These are phyloP conservation scores for Calephelis nemesis DNA, from an alignment of 1,140 invertebrate genomes.

Conservation along the genomic window DNA sequence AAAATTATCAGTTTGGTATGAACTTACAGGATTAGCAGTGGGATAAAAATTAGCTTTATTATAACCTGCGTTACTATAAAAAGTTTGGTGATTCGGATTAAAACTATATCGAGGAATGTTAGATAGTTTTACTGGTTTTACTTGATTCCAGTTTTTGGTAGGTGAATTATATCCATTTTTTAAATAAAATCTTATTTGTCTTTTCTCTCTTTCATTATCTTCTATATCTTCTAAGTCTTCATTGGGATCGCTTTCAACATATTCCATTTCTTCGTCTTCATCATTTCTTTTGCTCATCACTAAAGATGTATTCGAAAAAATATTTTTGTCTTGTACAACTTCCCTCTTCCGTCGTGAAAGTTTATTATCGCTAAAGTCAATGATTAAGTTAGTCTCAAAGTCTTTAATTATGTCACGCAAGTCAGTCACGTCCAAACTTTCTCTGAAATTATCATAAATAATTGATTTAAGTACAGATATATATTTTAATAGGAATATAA, in stretches of 20 bases:
- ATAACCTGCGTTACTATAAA: slow-evolving; percentile 42
- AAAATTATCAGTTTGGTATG: slow-evolving; percentile 43
- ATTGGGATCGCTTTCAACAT: slow-evolving; percentile 48
- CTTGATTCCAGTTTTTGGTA: slow-evolving; percentile 45
- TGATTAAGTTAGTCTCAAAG: slow-evolving; percentile 53
- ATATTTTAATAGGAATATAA: too few species aligned
- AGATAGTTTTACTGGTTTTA: slow-evolving; percentile 47
- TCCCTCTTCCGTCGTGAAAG: slow-evolving; percentile 57
- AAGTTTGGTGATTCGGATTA: slow-evolving; percentile 49
- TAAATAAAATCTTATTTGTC: slow-evolving; percentile 69
- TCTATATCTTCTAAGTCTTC: slow-evolving; percentile 31
- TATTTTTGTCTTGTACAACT: slow-evolving; percentile 24
- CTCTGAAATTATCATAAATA: slow-evolving; percentile 60
- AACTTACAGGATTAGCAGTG: slow-evolving; percentile 44
- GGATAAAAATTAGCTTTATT: slow-evolving; percentile 43
- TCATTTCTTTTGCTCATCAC: slow-evolving; percentile 46
- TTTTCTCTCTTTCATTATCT: slow-evolving; percentile 69
- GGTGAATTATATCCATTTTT: slow-evolving; percentile 57
- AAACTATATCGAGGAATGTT: slow-evolving; percentile 49
- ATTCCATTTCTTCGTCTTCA: slow-evolving; percentile 58
- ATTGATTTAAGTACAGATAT: slow-evolving; percentile 3
- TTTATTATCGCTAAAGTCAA: slow-evolving; percentile 45
- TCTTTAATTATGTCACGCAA: slow-evolving; percentile 58
- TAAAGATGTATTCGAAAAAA: slow-evolving; percentile 27
- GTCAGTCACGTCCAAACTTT: slow-evolving; percentile 58